These are phyloP conservation scores for Pheosia gnoma DNA, from an alignment of 2,888 invertebrate species.

Conservation along the genomic window DNA sequence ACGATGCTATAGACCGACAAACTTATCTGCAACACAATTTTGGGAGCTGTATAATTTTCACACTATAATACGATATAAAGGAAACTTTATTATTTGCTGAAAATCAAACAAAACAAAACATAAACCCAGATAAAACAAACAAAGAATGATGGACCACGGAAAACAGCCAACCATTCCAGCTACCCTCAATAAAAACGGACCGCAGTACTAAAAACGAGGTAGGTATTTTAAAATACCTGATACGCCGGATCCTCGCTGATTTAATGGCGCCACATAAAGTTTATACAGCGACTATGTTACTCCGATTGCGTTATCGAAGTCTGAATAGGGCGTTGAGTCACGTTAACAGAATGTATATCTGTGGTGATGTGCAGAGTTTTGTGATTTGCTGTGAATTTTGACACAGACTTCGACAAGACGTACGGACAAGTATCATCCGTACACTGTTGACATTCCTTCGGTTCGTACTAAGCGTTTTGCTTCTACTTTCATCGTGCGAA, in stretches of 20 bases:
- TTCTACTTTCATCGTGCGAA: too few species aligned
- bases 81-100: too few species aligned
- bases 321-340: conserved; percentile 25
- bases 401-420: too few species aligned
- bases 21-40: too few species aligned
- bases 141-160: not conserved
- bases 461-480: too few species aligned
- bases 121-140: not conserved
- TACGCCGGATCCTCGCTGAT: conserved; percentile 10
- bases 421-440: too few species aligned
- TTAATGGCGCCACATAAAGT: conserved; percentile 35
- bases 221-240: not conserved
- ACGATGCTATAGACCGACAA: too few species aligned
- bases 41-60: too few species aligned
- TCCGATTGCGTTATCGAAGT: conserved; percentile 43
- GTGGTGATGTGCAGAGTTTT: not conserved
- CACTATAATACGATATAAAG: too few species aligned
- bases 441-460: too few species aligned
- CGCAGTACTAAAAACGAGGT: not conserved
- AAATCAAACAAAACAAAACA: not conserved
- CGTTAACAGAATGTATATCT: conserved; percentile 17
- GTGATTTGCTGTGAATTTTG: too few species aligned
- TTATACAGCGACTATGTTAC: conserved; percentile 38
- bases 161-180: not conserved
- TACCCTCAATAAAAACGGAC: not conserved